A percentile compares a stretch with the other conserved stretches of the same genome.
These are phyloP conservation scores for Takifugu bimaculatus DNA, from an alignment of 2,113 vertebrate genomes.

Conservation along the genomic window DNA sequence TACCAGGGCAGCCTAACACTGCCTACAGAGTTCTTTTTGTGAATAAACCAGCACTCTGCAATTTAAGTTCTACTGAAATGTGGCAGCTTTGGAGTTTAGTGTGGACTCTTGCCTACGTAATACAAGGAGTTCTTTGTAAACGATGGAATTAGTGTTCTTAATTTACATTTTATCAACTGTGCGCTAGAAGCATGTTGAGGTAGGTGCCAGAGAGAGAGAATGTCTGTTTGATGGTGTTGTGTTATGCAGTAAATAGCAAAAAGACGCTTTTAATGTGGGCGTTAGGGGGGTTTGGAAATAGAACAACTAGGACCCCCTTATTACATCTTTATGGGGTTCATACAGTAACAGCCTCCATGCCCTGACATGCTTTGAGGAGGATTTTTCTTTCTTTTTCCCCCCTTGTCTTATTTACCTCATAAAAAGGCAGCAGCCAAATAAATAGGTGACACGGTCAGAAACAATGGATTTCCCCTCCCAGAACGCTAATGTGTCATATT, in stretches of 20 bases:
- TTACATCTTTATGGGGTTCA: not conserved
- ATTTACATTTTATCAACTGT: too few species aligned
- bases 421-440: slow-evolving; percentile 36
- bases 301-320: too few species aligned
- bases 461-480: slow-evolving; percentile 38
- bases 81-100: too few species aligned
- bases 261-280: not conserved
- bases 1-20: too few species aligned
- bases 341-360: not conserved
- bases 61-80: too few species aligned
- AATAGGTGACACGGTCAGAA: slow-evolving; percentile 33
- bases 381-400: slow-evolving; percentile 25
- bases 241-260: not conserved
- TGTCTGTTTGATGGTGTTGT: slow-evolving; percentile 20
- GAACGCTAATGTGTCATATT: slow-evolving; percentile 48
- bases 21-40: too few species aligned
- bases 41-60: too few species aligned
- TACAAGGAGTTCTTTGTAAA: too few species aligned
- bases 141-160: too few species aligned
- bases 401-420: slow-evolving; percentile 36
- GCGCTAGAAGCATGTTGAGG: slow-evolving; percentile 12
- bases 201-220: slow-evolving; percentile 13
- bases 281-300: too few species aligned
- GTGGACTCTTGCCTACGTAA: too few species aligned
- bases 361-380: slow-evolving; percentile 8